These are phyloP conservation scores for Lepisosteus oculatus DNA, from an alignment of 2,113 vertebrate genomes.

Conservation along the genomic window DNA sequence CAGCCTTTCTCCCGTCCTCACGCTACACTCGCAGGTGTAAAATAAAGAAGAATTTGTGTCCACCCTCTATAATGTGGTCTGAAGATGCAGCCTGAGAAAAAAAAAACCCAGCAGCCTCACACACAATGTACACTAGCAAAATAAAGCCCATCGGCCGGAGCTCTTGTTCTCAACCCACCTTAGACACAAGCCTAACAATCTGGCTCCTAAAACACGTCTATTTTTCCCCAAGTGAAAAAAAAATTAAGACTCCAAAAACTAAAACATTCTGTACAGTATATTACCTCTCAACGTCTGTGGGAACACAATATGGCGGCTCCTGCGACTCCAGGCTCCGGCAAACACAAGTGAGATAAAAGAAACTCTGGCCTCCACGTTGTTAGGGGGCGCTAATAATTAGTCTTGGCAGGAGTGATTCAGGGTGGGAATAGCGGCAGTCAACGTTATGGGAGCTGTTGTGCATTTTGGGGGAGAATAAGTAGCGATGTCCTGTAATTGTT, in stretches of 20 bases:
- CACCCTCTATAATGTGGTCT: too few species aligned
- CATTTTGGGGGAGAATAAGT: too few species aligned
- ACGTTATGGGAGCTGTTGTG: too few species aligned
- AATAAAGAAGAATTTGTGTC: too few species aligned
- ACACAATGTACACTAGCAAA: too few species aligned
- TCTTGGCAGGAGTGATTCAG: background rate
- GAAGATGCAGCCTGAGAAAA: too few species aligned
- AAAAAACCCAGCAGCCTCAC: too few species aligned
- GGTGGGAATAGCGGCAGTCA: too few species aligned
- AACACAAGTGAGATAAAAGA: slow-evolving; percentile 1
- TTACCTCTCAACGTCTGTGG: slow-evolving; percentile 63
- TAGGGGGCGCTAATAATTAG: slow-evolving; percentile 5
- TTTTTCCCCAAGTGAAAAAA: background rate
- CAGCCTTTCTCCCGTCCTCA: too few species aligned
- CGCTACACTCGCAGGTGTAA: too few species aligned
- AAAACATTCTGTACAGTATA: background rate
- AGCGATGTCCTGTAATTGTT: too few species aligned
- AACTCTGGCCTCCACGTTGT: slow-evolving; percentile 14
- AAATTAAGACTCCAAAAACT: background rate
- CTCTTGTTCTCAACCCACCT: background rate
- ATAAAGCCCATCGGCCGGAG: background rate
- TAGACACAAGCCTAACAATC: background rate
- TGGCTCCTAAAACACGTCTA: background rate
- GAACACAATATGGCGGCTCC: slow-evolving; percentile 69
- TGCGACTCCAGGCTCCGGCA: slow-evolving; percentile 19